Base-by-base conservation (phyloP, 2,113 vertebrate genomes). In the Chaenogobius annularis region DNA sequence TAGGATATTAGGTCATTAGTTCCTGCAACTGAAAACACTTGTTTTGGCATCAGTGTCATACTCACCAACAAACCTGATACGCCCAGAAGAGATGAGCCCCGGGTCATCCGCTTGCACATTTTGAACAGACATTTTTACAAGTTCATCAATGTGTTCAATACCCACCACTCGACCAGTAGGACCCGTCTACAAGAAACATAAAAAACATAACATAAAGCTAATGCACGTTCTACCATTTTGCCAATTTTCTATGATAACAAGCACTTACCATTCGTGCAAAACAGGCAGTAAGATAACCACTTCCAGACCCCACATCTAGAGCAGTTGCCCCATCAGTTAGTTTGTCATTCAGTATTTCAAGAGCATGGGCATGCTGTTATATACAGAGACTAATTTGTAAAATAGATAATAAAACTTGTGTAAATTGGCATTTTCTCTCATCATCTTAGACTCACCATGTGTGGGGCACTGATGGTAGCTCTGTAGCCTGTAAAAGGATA, bases 391-490 rank as follows among this genome's bases (percentile, higher is more conserved):
- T 46, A n/a, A 37, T 17, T 62, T 62, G 15, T n/a, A 37, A 62
- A 14, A n/a, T 15, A 35, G 13, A 31, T 5, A 55, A 11, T 9
- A 10, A 61, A 17, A 61, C 5, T 20, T 23, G 12, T 26, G 22
- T 26, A 58, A 61, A 15, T 35, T 17, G 13, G 5, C 6, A 15
- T 35, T 17, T 17, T 23, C 12, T 61, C 5, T 9, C 2, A 8
- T 35, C 7, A 61, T 35, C 3, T 35, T 17, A 17, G 13, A 61
- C 95, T 93, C 91, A 97, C 96, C 96, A 97, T 96, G 72, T 97
- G 96, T 0, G 96, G 96, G 10, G 96, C 96, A 19, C 96, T 97
- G 90, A 97, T 97, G 3, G 96, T 97, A 15, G 96, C 96, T 80
- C 93, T 94, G 92, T 94, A 97, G 2, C 96, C 96, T 97, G 75